phyloP scores from a whole-genome alignment of 92 coral and sea anemone genomes.

The Epizoanthus ramosus region DNA sequence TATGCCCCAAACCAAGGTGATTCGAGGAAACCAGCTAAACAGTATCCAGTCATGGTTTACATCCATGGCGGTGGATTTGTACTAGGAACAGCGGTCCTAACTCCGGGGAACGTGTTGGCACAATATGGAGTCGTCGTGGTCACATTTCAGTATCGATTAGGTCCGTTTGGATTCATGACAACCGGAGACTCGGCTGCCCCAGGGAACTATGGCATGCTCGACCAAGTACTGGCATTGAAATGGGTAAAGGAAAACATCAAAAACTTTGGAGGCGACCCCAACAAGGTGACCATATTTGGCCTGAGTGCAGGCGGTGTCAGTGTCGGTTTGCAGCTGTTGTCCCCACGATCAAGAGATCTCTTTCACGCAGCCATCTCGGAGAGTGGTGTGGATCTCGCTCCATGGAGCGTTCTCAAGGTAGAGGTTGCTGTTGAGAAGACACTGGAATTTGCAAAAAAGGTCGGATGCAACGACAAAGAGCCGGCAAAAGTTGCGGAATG shows the following conservation, averaged over 20 bases:
- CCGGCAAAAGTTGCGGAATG: constrained; percentile 47
- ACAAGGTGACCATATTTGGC: constrained; percentile 65
- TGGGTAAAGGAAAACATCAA: constrained; percentile 66
- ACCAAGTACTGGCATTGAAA: constrained; percentile 71
- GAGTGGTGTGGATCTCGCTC: constrained; percentile 71
- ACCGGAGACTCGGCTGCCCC: constrained; percentile 68
- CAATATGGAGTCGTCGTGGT: constrained; percentile 62
- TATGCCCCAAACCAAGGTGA: constrained; percentile 45
- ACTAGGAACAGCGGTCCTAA: constrained; percentile 69
- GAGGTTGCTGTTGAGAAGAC: constrained; percentile 15
- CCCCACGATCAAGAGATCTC: constrained; percentile 61
- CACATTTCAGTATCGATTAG: constrained; percentile 70
- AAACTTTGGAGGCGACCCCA: constrained; percentile 63
- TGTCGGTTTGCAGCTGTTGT: constrained; percentile 63
- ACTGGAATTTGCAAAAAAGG: constrained; percentile 34
- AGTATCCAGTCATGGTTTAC: constrained; percentile 65
- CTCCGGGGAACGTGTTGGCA: constrained; percentile 72
- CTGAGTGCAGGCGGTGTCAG: constrained; percentile 79
- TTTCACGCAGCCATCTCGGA: constrained; percentile 68
- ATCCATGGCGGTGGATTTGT: constrained; percentile 79
- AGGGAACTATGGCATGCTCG: constrained; percentile 78
- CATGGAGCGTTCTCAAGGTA: constrained; percentile 22
- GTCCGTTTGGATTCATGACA: constrained; percentile 67
- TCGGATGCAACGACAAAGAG: constrained; percentile 34
- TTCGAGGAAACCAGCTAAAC: not conserved